A percentile compares a stretch with the other conserved stretches of the same genome.
Conservation (phyloP, 2,888 invertebrate genomes). For the Tetramorium bicarinatum region DNA sequence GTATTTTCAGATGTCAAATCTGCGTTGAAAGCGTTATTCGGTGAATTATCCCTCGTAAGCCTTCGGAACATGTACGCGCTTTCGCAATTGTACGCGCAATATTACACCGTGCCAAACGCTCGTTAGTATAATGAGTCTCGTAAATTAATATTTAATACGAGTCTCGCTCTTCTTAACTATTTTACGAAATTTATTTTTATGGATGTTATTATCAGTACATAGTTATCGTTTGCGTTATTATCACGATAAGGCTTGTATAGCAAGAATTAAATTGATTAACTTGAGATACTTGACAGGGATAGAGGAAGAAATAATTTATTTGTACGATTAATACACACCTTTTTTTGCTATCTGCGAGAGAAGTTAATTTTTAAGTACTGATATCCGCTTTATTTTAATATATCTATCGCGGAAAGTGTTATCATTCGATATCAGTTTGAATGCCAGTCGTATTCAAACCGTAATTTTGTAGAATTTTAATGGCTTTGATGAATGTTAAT, state of each 20-base stretch:
- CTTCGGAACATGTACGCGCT: background rate
- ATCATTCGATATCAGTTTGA: background rate
- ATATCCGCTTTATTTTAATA: background rate
- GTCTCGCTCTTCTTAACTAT: background rate
- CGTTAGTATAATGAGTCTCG: background rate
- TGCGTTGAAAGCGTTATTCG: background rate
- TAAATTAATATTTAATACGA: background rate
- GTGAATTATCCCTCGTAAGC: background rate
- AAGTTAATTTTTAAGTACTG: background rate
- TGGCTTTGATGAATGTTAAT: slow-evolving; percentile 36
- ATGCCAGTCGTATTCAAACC: background rate
- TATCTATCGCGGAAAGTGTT: background rate
- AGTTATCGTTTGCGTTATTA: background rate
- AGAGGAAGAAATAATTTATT: background rate
- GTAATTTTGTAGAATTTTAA: slow-evolving; percentile 19
- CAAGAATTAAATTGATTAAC: background rate
- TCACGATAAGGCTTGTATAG: background rate
- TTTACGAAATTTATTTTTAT: background rate
- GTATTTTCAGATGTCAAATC: slow-evolving; percentile 66
- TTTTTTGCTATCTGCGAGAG: background rate
- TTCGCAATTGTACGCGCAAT: background rate
- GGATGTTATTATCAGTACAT: background rate
- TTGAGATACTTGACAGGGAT: background rate
- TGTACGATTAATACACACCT: no score
- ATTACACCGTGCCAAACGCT: background rate